Evolutionary conservation across 2,797 vertebrate genomes (phyloP), one percentile per base, ranked within the genome.

Genomic region (Manis pentadactyla): DNA sequence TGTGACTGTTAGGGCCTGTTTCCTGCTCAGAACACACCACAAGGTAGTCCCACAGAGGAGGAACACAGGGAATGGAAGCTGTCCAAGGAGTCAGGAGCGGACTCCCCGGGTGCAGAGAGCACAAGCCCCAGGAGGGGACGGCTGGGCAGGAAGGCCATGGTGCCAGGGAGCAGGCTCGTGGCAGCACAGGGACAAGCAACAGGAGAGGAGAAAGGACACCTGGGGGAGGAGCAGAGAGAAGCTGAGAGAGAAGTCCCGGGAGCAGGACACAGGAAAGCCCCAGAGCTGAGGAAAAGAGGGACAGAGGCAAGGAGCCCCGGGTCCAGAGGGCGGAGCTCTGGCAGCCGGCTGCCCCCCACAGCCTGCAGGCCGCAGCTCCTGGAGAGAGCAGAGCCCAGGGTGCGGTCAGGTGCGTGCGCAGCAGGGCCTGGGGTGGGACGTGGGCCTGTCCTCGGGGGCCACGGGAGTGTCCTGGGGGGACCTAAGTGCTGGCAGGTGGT

Each of bases 31-130:
- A 98, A 96, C 53, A 98, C 96, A 46, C 97, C 96, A 4, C 96
- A 93, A 11, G 97, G 93, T 59, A 87, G 64, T 93, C 94, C 97
- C 73, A 98, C 96, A 93, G 99, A 99, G 92, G 97, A 71, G 95
- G 99, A 98, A 89, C 98, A 98, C 77, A 97, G 93, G 91, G 98
- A 98, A 82, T 98, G 96, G 95, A 98, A 98, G 95, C 87, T 57
- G 39, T 96, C 23, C 42, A 97, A 96, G 97, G 99, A 98, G 15
- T 98, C 96, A 15, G 98, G 94, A 49, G 92, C 96, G 71, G 98
- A 97, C 34, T 42, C 74, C 98, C 97, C 18, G 98, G 98, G 49
- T 96, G 97, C 73, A 93, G 79, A 51, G 99, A 99, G 27, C 98
- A 98, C 85, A 98, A 84, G 68, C 96, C 73, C 79, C 98, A 96